A percentile compares a stretch with the other conserved stretches of the same genome.
Evolutionary conservation across 2,113 vertebrate genomes (phyloP).

Genomic region (Dipodomys spectabilis): DNA sequence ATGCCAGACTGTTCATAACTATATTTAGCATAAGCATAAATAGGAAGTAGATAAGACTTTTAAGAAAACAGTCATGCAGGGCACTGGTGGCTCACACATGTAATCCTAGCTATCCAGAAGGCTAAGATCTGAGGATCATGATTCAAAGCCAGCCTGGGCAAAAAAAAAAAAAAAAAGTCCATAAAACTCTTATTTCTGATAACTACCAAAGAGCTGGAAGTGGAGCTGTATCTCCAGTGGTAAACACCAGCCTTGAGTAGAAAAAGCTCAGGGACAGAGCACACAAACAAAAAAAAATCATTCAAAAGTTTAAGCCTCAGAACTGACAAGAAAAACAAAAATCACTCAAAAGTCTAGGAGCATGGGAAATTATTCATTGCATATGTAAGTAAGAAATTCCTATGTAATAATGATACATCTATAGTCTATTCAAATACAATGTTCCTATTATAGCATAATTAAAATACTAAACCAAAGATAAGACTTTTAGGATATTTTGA

Average conservation of each 20-base stretch:
- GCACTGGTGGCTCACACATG: too few species aligned
- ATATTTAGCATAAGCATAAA: conserved; percentile 32
- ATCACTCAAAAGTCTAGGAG: neutral
- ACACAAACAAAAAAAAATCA: too few species aligned
- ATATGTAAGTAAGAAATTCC: neutral
- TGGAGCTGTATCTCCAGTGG: too few species aligned
- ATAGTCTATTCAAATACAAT: neutral
- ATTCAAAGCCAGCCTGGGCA: too few species aligned
- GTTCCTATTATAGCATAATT: neutral
- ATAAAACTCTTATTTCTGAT: too few species aligned
- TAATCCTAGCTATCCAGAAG: too few species aligned
- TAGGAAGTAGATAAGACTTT: neutral
- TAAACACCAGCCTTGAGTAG: too few species aligned
- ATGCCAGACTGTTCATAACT: conserved; percentile 26
- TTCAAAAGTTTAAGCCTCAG: too few species aligned
- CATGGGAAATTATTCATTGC: neutral
- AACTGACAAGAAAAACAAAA: neutral
- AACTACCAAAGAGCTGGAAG: too few species aligned
- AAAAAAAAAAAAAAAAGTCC: too few species aligned
- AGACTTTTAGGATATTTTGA: neutral
- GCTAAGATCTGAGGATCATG: too few species aligned
- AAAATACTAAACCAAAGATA: conserved; percentile 33
- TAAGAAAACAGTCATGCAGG: neutral
- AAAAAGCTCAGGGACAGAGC: too few species aligned
- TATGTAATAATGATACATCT: neutral